A percentile compares a stretch with the other conserved stretches of the same genome.
phyloP scores from a whole-genome alignment of 2,888 invertebrate genomes.

The Idaea biselata region DNA sequence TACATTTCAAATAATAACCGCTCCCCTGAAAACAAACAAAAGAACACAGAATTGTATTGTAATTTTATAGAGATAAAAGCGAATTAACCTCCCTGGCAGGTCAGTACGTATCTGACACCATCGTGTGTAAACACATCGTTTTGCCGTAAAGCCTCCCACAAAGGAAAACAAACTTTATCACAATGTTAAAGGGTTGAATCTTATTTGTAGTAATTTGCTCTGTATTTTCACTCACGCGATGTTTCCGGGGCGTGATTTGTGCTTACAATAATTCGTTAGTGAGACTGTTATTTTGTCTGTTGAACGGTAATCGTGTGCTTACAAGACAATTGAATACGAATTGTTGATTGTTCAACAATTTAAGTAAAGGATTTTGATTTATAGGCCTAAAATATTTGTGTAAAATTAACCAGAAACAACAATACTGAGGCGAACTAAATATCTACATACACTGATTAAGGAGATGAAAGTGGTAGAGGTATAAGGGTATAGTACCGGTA shows the following conservation, averaged over 20 bases:
- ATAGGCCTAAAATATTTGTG: background rate
- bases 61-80: conserved; percentile 18
- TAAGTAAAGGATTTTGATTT: background rate
- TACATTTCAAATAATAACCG: background rate
- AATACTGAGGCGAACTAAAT: no score
- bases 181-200: conserved; percentile 28
- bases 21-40: background rate
- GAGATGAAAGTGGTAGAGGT: no score
- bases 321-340: conserved; percentile 34
- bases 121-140: conserved; percentile 48
- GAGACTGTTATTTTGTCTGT: conserved; percentile 36
- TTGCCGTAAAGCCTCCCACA: conserved; percentile 41
- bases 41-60: conserved; percentile 3
- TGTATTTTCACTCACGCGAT: conserved; percentile 52
- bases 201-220: conserved; percentile 32
- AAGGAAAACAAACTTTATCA: conserved; percentile 25
- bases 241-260: conserved; percentile 55
- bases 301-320: conserved; percentile 29
- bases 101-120: conserved; percentile 40
- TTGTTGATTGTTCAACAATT: conserved; percentile 4
- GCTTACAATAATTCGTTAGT: conserved; percentile 38
- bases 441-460: no score
- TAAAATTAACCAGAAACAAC: no score
- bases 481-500: no score
- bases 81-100: conserved; percentile 29